A percentile compares a stretch with the other conserved stretches of the same genome.
phyloP scores from a whole-genome alignment of 2,888 invertebrate genomes.

The Chorisops tibialis region DNA sequence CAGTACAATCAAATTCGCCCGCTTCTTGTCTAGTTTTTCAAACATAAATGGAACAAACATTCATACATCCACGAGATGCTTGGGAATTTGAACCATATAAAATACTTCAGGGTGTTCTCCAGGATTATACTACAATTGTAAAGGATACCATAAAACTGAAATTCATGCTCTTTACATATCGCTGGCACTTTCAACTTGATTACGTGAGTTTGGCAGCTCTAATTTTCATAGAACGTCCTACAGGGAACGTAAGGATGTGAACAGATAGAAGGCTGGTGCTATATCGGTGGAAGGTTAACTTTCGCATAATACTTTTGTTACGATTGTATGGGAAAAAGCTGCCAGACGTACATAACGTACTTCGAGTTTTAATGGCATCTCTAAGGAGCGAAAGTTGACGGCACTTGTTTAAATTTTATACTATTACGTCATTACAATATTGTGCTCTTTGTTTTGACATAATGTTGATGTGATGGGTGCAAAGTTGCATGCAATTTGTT shows the following conservation, averaged over 20 bases:
- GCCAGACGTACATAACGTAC: neutral
- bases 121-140: slow-evolving; percentile 23
- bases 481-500: too few species aligned
- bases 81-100: slow-evolving; percentile 2
- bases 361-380: slow-evolving; percentile 22
- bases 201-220: slow-evolving; percentile 31
- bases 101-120: neutral
- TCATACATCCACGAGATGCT: neutral
- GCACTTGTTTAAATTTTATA: slow-evolving; percentile 24
- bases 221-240: slow-evolving; percentile 25
- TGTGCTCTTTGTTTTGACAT: too few species aligned
- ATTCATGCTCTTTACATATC: slow-evolving; percentile 26
- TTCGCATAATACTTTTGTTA: too few species aligned
- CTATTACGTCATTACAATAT: neutral
- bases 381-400: slow-evolving; percentile 12
- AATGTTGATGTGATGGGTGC: too few species aligned
- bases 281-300: neutral
- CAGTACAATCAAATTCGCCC: neutral
- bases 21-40: neutral
- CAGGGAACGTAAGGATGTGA: neutral
- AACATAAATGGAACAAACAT: neutral
- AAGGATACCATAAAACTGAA: slow-evolving; percentile 28
- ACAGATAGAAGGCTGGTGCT: neutral
- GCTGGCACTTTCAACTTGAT: slow-evolving; percentile 30
- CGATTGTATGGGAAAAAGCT: too few species aligned